Conservation (phyloP, 1,140 invertebrate genomes). For the Dendroctonus ponderosae region DNA sequence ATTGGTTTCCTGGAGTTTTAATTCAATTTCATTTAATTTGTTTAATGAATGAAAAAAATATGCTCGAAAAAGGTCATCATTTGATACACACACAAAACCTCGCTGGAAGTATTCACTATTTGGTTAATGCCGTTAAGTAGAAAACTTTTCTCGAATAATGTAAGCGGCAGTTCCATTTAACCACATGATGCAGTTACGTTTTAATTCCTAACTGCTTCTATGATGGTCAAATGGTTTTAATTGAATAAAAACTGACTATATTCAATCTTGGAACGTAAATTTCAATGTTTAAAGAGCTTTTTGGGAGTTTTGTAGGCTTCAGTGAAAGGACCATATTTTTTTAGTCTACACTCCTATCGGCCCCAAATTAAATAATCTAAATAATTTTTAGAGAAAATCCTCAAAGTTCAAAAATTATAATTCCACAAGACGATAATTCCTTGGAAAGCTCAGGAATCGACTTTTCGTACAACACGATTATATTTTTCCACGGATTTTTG, state of each 20-base stretch:
- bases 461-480: constrained; percentile 27
- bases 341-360: neutral
- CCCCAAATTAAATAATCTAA: neutral
- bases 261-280: neutral
- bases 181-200: too few relatives aligned
- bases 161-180: too few relatives aligned
- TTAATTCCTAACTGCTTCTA: too few relatives aligned
- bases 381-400: constrained; percentile 6
- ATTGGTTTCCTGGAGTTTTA: neutral
- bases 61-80: neutral
- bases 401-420: constrained; percentile 11
- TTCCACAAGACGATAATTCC: constrained; percentile 20
- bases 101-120: too few relatives aligned
- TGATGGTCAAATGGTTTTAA: too few relatives aligned
- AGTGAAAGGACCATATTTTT: neutral
- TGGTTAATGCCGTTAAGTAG: too few relatives aligned
- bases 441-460: constrained; percentile 25
- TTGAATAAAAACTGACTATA: too few relatives aligned
- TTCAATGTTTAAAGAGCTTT: neutral
- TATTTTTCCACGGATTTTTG: constrained; percentile 37
- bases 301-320: neutral
- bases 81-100: too few relatives aligned
- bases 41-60: neutral
- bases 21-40: neutral
- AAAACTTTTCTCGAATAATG: too few relatives aligned